phyloP scores from a whole-genome alignment of 2,888 invertebrate species.

The Acanthosepion pharaonis region DNA sequence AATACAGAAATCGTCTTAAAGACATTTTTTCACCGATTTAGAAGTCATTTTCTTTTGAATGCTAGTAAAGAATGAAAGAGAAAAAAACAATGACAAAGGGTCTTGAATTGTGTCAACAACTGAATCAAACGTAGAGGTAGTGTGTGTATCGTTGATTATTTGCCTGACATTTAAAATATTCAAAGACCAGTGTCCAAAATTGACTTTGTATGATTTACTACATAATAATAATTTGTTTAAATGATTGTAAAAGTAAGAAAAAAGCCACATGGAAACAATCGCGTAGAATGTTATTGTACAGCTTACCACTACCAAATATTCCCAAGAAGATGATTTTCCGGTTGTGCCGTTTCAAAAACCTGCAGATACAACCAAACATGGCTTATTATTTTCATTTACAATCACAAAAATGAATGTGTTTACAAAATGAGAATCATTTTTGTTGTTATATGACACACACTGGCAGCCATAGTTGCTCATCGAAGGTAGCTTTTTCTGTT shows the following conservation, averaged over 20 bases:
- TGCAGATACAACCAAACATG: slow-evolving; percentile 82
- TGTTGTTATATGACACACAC: background rate
- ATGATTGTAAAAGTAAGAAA: background rate
- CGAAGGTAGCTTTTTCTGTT: background rate
- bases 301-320: slow-evolving; percentile 81
- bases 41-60: too few species aligned
- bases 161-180: too few species aligned
- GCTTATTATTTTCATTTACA: background rate
- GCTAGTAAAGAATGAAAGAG: too few species aligned
- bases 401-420: background rate
- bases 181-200: too few species aligned
- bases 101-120: too few species aligned
- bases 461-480: background rate
- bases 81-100: too few species aligned
- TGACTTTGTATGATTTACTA: too few species aligned
- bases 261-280: background rate
- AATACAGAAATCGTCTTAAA: too few species aligned
- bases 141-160: background rate
- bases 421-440: too few species aligned
- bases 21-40: too few species aligned
- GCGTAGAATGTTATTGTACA: background rate
- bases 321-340: slow-evolving; percentile 88
- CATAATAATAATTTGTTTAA: too few species aligned
- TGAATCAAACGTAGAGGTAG: background rate
- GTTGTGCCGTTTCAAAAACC: slow-evolving; percentile 86